Conservation (phyloP, 2,797 vertebrate genomes). For the Periparus ater region DNA sequence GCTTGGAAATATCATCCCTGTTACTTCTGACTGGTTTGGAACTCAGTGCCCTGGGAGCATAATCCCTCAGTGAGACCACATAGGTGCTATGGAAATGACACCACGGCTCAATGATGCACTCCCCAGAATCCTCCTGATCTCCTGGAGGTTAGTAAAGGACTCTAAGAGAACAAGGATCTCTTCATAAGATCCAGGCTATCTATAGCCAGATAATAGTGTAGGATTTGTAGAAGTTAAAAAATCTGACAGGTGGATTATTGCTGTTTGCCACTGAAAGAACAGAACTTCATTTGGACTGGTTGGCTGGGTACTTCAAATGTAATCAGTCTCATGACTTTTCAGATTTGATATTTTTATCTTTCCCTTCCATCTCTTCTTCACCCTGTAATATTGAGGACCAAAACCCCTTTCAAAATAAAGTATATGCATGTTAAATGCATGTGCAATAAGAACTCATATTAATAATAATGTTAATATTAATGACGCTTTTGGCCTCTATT, state of each 20-base stretch:
- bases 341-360: neutral
- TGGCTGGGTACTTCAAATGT: neutral
- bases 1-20: neutral
- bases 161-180: neutral
- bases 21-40: neutral
- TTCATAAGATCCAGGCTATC: fast-evolving
- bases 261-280: neutral
- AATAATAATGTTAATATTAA: neutral
- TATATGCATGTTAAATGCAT: neutral
- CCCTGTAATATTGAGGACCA: neutral
- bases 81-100: neutral
- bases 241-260: neutral
- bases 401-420: neutral
- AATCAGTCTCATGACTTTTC: neutral
- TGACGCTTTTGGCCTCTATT: neutral
- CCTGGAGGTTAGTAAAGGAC: neutral
- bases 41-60: neutral
- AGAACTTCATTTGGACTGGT: neutral
- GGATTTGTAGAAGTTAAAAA: neutral
- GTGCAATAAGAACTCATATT: neutral
- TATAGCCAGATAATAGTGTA: neutral
- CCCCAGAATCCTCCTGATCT: neutral
- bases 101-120: neutral
- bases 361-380: neutral
- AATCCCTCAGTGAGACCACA: neutral